Base-by-base conservation (phyloP, 2,113 vertebrate species). In the Atrichornis clamosus region DNA sequence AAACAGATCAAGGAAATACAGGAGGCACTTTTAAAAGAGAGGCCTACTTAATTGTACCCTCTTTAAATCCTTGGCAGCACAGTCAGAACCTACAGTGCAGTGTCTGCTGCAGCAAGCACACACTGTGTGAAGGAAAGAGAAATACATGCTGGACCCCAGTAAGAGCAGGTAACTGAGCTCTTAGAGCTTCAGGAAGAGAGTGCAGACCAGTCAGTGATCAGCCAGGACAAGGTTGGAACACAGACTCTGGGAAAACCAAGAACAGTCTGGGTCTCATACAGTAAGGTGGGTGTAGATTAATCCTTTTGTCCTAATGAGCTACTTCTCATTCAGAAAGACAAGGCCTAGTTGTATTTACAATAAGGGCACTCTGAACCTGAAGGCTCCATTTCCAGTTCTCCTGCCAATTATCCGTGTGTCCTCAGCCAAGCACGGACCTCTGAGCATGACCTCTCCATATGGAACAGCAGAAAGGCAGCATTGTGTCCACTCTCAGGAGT, bases 361-460 rank as follows among this genome's bases (percentile, higher is more conserved):
- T 22, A 69, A n/a, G 24, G 41, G 49, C 18, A 32, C 50, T 87
- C 60, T 47, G 80, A 74, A 75, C 56, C n/a, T 9, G 7, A 58
- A 94, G 58, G 62, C 44, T 84, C 32, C 8, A 17, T 68, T 89
- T 92, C 37, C 47, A 49, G 18, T 46, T 91, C 27, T 84, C 11
- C 42, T 67, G 60, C 35, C 73, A 37, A 7, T 81, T 44, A 52
- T 15, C 56, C 5, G 1, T 13, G 23, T 52, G 24, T 78, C 49
- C 17, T 60, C 26, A 84, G 7, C 16, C n/a, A 60, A 56, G 39
- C 41, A 62, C 24, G 18, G 18, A 28, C 4, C 44, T 69, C 69
- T 53, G 41, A 41, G 32, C 41, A 26, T 3, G 1, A 44, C 37
- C 15, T 87, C 1, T 16, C 49, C 0, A 0, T 74, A 11, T 17